Percentiles rank a stretch among this genome's conserved stretches.
Evolutionary conservation across 1,140 invertebrate genomes (phyloP).

Genomic region (Drosophila erecta): DNA sequence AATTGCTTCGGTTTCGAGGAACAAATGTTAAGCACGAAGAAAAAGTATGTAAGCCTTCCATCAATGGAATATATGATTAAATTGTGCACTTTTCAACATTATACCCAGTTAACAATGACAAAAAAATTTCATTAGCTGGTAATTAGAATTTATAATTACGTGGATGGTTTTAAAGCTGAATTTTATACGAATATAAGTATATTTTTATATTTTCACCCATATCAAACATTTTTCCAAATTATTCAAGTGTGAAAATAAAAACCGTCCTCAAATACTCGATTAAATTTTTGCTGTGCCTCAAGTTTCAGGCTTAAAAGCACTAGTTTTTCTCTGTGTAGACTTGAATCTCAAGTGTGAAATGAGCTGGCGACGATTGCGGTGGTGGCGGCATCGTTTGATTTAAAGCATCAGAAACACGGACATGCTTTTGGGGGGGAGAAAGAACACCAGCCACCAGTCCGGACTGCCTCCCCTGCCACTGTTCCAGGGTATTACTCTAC

Average conservation of each 20-base stretch:
- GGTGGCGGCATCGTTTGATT: conserved; percentile 67
- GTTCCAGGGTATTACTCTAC: conserved; percentile 31
- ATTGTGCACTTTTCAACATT: too few relatives aligned
- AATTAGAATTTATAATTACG: too few relatives aligned
- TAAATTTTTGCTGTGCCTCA: too few relatives aligned
- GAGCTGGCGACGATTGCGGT: conserved; percentile 26
- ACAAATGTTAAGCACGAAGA: conserved; percentile 2
- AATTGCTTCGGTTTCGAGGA: conserved; percentile 8
- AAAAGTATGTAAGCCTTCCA: background rate
- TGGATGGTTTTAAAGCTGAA: too few relatives aligned
- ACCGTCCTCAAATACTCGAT: too few relatives aligned
- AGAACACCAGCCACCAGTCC: conserved; percentile 4
- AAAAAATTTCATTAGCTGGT: too few relatives aligned
- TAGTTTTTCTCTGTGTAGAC: conserved; percentile 1
- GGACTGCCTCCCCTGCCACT: background rate
- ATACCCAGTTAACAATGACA: too few relatives aligned
- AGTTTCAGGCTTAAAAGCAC: background rate
- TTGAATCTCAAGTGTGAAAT: conserved; percentile 72
- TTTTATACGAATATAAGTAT: too few relatives aligned
- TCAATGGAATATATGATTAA: background rate
- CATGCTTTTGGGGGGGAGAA: conserved; percentile 25
- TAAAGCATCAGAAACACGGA: conserved; percentile 62
- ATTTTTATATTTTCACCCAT: too few relatives aligned
- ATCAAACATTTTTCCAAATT: too few relatives aligned
- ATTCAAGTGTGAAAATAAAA: too few relatives aligned